These are phyloP conservation scores for Nyctibius grandis DNA, from an alignment of 2,797 vertebrate genomes.

Conservation along the genomic window DNA sequence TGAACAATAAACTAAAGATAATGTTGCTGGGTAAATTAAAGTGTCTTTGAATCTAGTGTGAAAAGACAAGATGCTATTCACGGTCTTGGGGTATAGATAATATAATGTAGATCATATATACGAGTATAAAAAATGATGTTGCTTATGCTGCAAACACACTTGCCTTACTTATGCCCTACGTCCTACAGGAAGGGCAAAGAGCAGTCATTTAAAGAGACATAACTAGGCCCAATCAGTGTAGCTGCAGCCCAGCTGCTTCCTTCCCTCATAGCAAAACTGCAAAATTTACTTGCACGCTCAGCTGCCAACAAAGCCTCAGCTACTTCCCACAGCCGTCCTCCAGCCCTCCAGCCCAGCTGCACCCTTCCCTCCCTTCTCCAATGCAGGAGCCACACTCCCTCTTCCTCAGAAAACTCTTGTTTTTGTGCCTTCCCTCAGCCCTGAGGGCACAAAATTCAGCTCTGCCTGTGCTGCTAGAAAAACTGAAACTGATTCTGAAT, in stretches of 20 bases:
- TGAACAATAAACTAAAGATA: neutral
- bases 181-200: neutral
- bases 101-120: neutral
- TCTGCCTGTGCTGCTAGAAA: neutral
- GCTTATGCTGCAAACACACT: neutral
- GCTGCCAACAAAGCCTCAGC: neutral
- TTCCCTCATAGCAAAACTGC: neutral
- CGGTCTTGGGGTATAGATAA: rapidly evolving
- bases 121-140: rapidly evolving
- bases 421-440: neutral
- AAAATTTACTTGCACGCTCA: neutral
- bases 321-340: neutral
- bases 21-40: neutral
- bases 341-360: neutral
- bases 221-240: neutral
- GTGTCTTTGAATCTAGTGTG: neutral
- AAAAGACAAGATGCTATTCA: neutral
- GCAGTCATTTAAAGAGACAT: neutral
- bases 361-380: neutral
- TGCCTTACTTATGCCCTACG: neutral
- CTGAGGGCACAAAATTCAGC: neutral
- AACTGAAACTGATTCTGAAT: neutral
- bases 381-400: neutral
- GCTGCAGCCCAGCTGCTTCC: neutral
- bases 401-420: neutral